Evolutionary conservation across 2,797 vertebrate genomes (phyloP), one percentile per base, ranked within the genome.

Genomic region (Linurgus olivaceus): DNA sequence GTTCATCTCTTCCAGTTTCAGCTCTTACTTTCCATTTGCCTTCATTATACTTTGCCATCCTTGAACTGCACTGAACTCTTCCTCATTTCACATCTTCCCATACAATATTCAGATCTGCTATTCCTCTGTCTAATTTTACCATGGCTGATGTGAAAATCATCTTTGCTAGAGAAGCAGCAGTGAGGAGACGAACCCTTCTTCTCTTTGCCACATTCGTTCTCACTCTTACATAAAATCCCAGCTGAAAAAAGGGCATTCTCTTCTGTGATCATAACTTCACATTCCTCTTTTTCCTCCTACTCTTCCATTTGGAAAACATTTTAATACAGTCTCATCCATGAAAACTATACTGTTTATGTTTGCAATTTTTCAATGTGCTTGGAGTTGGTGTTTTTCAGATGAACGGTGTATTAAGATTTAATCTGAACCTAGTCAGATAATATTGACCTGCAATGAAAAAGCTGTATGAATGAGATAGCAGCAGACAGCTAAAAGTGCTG

Each of bases 361-460:
- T 86, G 90, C 82, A 95, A 17, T 89, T 94, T 95, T 96, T 93
- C 82, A 84, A 0, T 80, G 57, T 91, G 87, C 82, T 88, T 94
- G 82, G 87, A 91, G 73, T 78, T 85, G 82, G 79, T 63, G 58
- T 93, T 95, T 94, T 94, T 82, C 66, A 90, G 72, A 68, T 86
- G 89, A 92, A 68, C 7, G 1, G 59, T 92, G 42, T 95, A 94
- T 96, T 94, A 90, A 96, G 95, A 93, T 93, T 95, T 95, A 94
- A 96, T 94, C 95, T 96, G 77, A 92, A 76, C 85, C 73, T 52
- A 86, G 90, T 96, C 94, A 94, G 94, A 86, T 95, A 96, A 83
- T 95, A 94, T 88, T 96, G 96, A 96, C 94, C 92, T 75, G 65
- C 62, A 91, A 70, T 92, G 94, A 95, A 95, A 95, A 96, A 94